Conservation (phyloP, 2,888 invertebrate species). For the Esperia sulphurella region DNA sequence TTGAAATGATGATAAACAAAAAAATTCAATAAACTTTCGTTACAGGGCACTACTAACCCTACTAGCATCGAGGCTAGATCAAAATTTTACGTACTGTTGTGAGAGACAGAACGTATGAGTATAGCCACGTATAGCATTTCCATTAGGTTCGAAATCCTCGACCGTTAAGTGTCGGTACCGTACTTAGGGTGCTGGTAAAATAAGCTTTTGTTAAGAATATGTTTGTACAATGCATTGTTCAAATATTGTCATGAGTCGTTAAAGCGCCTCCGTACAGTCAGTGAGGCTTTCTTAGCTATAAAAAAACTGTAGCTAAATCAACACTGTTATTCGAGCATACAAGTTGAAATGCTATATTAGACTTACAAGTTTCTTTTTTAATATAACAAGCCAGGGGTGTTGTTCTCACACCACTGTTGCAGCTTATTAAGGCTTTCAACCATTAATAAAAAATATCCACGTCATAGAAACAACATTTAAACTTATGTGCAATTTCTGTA, state of each 20-base stretch:
- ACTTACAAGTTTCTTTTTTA: no score
- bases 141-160: neutral
- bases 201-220: slow-evolving; percentile 31
- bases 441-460: no score
- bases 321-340: slow-evolving; percentile 13
- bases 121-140: neutral
- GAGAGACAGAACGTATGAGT: neutral
- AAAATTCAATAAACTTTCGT: no score
- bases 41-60: no score
- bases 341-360: neutral
- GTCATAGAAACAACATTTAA: no score
- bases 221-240: slow-evolving; percentile 34
- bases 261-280: slow-evolving; percentile 31
- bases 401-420: no score
- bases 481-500: no score
- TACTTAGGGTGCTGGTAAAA: slow-evolving; percentile 29
- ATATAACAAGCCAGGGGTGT: no score
- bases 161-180: slow-evolving; percentile 17
- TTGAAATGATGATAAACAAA: no score
- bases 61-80: no score
- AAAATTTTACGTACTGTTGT: no score
- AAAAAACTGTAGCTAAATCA: slow-evolving; percentile 31
- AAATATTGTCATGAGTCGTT: slow-evolving; percentile 43
- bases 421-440: no score
- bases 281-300: slow-evolving; percentile 23